Base-by-base conservation (phyloP, 2,797 vertebrate genomes). In the Mus caroli region DNA sequence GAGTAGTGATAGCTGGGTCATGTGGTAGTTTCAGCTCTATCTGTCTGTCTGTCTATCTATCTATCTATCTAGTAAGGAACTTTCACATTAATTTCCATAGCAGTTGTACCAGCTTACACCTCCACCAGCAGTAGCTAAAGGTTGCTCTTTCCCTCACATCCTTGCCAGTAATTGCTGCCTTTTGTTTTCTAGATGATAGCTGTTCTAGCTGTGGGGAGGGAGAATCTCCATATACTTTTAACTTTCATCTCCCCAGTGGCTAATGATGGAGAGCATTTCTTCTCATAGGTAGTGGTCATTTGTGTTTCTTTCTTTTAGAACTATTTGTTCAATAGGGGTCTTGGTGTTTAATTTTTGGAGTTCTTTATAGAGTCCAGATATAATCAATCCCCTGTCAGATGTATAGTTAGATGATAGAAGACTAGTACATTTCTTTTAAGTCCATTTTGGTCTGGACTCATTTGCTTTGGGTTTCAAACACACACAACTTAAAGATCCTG, bases 401-500 rank as follows among this genome's bases (percentile, higher is more conserved):
- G 10, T 22, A 24, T 34, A 50, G 28, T 22, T 50, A 20, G 22
- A 50, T 46, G 15, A 50, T 67, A 43, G 43, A 85, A n/a, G 31
- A 14, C 62, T 67, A 52, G 12, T 9, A 64, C 56, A 67, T 90
- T 84, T 37, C n/a, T 79, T 90, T 43, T 22, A 31, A 86, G 34
- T 90, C 40, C 13, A 7, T 75, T 77, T 64, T 19, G 15, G 20
- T 52, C 76, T 75, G 62, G 80, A 60, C 10, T 75, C 37, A 26
- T 87, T 96, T 94, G 77, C 19, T 69, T 86, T 79, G 17, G 60
- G 15, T 78, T 92, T 88, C 17, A 46, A 24, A 24, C 24, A 56
- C 37, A 50, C 13, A 52, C 22, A 43, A 43, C 1, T 58, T 60
- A 43, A 15, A 12, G 84, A 14, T 56, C 77, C 60, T 11, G 6